phyloP scores from a whole-genome alignment of 1,140 invertebrate species.

The Prorops nasuta region DNA sequence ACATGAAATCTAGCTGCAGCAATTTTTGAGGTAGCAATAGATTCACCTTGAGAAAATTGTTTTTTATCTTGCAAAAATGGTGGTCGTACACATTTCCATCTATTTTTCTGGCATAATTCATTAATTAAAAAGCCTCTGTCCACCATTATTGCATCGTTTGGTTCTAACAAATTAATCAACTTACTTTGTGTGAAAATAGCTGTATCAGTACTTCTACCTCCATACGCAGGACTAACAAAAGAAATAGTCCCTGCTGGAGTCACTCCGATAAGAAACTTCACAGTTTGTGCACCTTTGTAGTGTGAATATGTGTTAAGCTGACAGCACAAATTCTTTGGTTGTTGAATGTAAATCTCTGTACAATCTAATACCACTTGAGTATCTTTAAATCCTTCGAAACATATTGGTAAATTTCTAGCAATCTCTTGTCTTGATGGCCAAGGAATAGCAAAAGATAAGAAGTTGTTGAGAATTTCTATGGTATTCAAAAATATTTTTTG shows the following conservation, averaged over 20 bases:
- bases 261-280: constrained; percentile 29
- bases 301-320: constrained; percentile 21
- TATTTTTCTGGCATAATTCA: constrained; percentile 7
- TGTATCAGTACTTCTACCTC: too few relatives aligned
- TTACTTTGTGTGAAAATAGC: too few relatives aligned
- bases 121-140: constrained; percentile 4
- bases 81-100: not conserved
- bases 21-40: constrained; percentile 10
- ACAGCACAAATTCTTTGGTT: constrained; percentile 14
- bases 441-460: constrained; percentile 16
- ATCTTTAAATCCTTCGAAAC: constrained; percentile 29
- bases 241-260: too few relatives aligned
- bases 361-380: constrained; percentile 27
- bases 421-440: constrained; percentile 23
- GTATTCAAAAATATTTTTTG: constrained; percentile 15
- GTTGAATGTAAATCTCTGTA: too few relatives aligned
- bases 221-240: too few relatives aligned
- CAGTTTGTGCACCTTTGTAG: constrained; percentile 31
- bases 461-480: constrained; percentile 13
- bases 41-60: constrained; percentile 11
- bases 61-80: not conserved
- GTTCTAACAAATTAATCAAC: too few relatives aligned
- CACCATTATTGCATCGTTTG: constrained; percentile 5
- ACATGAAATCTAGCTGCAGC: constrained; percentile 17
- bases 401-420: constrained; percentile 21